phyloP scores from a whole-genome alignment of 2,888 invertebrate species.

The Dynastes hyllus region DNA sequence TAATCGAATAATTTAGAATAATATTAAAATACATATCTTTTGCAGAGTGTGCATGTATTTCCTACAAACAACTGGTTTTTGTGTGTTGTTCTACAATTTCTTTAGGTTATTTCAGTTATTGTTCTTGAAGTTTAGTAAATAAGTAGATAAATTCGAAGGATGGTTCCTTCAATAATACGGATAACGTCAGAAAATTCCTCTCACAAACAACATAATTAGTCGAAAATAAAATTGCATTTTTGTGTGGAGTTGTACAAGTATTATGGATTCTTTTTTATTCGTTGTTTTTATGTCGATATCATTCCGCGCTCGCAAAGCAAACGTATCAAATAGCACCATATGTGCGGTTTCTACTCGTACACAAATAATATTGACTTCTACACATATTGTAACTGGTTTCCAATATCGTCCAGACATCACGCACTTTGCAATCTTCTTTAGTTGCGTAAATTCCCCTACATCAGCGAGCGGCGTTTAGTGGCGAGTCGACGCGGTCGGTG shows the following conservation, averaged over 20 bases:
- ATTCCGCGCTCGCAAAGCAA: background rate
- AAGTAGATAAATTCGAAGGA: no score
- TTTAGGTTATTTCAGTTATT: no score
- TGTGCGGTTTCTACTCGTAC: conserved; percentile 23
- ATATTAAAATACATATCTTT: no score
- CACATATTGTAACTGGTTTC: conserved; percentile 39
- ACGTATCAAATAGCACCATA: conserved; percentile 35
- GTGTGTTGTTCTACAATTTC: no score
- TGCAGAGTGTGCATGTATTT: no score
- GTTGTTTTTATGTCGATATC: background rate
- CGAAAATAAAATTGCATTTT: no score
- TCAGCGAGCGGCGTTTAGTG: conserved; percentile 10
- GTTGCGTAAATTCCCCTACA: conserved; percentile 42
- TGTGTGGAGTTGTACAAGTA: background rate
- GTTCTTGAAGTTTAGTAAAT: no score
- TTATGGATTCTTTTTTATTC: conserved; percentile 3
- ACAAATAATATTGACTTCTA: conserved; percentile 24
- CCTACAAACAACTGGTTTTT: no score
- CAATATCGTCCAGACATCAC: conserved; percentile 29
- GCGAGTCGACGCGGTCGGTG: conserved; percentile 17
- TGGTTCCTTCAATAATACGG: no score
- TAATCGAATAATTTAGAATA: no score
- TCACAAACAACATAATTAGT: no score
- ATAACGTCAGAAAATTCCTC: no score
- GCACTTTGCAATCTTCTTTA: conserved; percentile 23